Percentiles rank a stretch among this genome's conserved stretches.
Evolutionary conservation across 2,797 vertebrate genomes (phyloP).

Genomic region (Periophthalmus magnuspinnatus): DNA sequence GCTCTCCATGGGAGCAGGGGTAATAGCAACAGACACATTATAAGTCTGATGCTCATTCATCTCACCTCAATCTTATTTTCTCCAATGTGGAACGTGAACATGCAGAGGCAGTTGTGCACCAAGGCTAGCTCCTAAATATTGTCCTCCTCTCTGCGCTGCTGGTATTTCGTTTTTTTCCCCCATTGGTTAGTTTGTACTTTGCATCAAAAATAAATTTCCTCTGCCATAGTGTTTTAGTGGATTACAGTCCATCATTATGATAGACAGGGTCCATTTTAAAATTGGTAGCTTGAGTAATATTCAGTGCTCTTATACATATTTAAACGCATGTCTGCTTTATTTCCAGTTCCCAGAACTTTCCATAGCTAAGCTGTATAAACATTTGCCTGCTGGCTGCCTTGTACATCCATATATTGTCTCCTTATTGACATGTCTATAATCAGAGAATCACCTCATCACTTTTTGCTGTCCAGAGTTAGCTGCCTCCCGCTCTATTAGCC

Average conservation of each 20-base stretch:
- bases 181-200: background rate
- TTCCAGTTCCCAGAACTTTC: too few relatives aligned
- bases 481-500: slow-evolving; percentile 56
- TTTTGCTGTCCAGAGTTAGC: slow-evolving; percentile 69
- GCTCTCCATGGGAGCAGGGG: slow-evolving; percentile 67
- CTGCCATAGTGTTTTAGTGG: background rate
- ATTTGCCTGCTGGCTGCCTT: slow-evolving; percentile 49
- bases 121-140: too few relatives aligned
- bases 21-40: slow-evolving; percentile 67
- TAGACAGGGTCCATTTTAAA: background rate
- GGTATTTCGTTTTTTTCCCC: slow-evolving; percentile 16
- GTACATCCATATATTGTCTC: slow-evolving; percentile 46
- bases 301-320: too few relatives aligned
- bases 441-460: slow-evolving; percentile 68
- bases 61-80: slow-evolving; percentile 33
- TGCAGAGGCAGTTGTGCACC: slow-evolving; percentile 4
- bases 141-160: too few relatives aligned
- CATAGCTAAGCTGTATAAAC: background rate
- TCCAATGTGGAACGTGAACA: background rate
- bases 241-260: background rate
- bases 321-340: background rate
- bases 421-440: slow-evolving; percentile 71
- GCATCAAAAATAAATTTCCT: background rate
- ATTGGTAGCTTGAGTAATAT: background rate
- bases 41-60: slow-evolving; percentile 17